Percentiles rank a stretch among this genome's conserved stretches.
Conservation (phyloP, 2,113 vertebrate species). For the Perca schrenkii region DNA sequence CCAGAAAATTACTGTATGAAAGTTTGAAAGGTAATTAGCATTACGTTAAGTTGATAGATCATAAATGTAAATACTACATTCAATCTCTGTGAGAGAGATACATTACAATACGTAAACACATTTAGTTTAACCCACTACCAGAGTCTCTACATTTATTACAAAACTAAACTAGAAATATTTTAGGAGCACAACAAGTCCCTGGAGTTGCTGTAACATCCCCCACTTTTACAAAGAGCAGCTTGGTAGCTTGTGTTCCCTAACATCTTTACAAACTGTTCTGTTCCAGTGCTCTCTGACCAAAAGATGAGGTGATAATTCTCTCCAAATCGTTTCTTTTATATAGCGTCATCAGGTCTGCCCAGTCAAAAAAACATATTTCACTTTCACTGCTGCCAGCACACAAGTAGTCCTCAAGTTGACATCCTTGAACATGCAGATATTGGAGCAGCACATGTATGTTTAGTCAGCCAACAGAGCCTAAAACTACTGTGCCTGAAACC, state of each 20-base stretch:
- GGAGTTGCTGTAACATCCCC: not conserved
- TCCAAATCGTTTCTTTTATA: not conserved
- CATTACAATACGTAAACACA: not conserved
- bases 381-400: not conserved
- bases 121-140: not conserved
- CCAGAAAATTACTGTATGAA: no score
- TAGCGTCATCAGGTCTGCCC: not conserved
- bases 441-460: not conserved
- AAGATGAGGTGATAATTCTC: not conserved
- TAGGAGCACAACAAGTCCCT: not conserved
- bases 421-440: not conserved
- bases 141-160: not conserved
- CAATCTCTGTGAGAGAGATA: not conserved
- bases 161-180: not conserved
- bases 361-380: constrained; percentile 11
- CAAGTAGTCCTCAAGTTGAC: not conserved
- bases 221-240: not conserved
- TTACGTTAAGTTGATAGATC: not conserved
- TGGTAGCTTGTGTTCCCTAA: constrained; percentile 19
- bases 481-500: not conserved
- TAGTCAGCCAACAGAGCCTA: not conserved
- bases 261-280: constrained; percentile 1
- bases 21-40: no score
- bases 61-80: not conserved
- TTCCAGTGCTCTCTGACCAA: constrained; percentile 19